phyloP scores from a whole-genome alignment of 2,888 invertebrate species.

The Melieria crassipennis region DNA sequence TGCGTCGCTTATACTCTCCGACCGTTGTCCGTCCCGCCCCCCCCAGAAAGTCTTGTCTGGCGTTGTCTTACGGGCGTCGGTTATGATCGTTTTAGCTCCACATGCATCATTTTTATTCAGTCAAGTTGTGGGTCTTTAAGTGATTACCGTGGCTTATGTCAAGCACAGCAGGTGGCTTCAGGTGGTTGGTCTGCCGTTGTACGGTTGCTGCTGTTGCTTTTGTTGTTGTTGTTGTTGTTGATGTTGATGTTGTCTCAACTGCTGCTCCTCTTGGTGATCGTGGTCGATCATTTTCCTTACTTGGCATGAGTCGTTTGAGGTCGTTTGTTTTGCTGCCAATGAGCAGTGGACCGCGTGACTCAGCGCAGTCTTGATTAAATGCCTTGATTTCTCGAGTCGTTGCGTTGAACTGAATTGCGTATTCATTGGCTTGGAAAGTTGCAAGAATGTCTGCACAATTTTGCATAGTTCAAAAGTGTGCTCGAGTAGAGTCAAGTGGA shows the following conservation, averaged over 20 bases:
- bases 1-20: neutral
- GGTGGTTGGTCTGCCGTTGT: constrained; percentile 3
- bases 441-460: no score
- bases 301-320: constrained; percentile 34
- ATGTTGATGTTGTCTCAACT: constrained; percentile 26
- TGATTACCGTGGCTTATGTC: constrained; percentile 56
- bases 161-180: constrained; percentile 53
- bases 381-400: no score
- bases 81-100: constrained; percentile 16
- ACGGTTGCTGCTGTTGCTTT: neutral
- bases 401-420: no score
- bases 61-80: neutral
- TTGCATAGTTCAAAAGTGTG: no score
- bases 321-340: neutral
- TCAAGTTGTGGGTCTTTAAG: constrained; percentile 43
- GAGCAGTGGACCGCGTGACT: no score
- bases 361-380: no score
- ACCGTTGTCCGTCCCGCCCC: no score
- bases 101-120: constrained; percentile 1
- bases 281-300: constrained; percentile 35
- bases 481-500: no score
- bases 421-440: no score
- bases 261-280: constrained; percentile 22
- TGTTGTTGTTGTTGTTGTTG: constrained; percentile 36
- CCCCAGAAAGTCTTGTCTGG: no score